Evolutionary conservation across 2,888 invertebrate genomes (phyloP).

Genomic region (Deroplatys truncata): DNA sequence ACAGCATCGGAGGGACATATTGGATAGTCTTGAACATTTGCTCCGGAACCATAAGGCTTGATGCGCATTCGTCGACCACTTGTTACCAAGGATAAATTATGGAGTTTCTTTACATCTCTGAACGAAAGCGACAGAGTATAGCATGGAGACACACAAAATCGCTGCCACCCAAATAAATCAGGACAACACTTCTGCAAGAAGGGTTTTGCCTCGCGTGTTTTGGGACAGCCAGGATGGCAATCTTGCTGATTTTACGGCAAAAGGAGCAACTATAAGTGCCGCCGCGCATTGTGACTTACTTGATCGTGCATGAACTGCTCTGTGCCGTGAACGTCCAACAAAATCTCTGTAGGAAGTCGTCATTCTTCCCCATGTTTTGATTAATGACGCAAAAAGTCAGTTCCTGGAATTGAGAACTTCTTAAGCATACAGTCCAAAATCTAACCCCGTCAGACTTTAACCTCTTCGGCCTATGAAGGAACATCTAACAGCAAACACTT

Average conservation of each 20-base stretch:
- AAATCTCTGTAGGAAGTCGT: background rate
- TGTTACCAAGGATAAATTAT: too few relatives aligned
- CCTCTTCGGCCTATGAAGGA: background rate
- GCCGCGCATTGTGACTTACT: too few relatives aligned
- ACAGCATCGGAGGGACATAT: too few relatives aligned
- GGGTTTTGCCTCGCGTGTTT: too few relatives aligned
- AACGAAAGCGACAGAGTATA: background rate
- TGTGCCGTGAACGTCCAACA: too few relatives aligned
- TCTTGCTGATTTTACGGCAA: too few relatives aligned
- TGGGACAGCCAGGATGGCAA: too few relatives aligned
- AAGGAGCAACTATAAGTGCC: too few relatives aligned
- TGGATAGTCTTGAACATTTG: background rate
- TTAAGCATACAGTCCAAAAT: background rate
- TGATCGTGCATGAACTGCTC: too few relatives aligned
- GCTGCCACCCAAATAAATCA: background rate
- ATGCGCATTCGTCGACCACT: background rate
- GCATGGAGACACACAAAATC: background rate
- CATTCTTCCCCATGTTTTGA: background rate
- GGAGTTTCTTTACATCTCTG: background rate
- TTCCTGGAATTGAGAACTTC: background rate
- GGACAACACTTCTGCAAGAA: background rate
- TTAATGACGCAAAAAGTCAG: background rate
- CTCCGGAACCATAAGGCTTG: background rate
- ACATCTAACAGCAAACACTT: background rate
- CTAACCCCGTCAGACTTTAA: background rate